Base-by-base conservation (phyloP, 1,140 invertebrate species). In the Temnothorax longispinosus region DNA sequence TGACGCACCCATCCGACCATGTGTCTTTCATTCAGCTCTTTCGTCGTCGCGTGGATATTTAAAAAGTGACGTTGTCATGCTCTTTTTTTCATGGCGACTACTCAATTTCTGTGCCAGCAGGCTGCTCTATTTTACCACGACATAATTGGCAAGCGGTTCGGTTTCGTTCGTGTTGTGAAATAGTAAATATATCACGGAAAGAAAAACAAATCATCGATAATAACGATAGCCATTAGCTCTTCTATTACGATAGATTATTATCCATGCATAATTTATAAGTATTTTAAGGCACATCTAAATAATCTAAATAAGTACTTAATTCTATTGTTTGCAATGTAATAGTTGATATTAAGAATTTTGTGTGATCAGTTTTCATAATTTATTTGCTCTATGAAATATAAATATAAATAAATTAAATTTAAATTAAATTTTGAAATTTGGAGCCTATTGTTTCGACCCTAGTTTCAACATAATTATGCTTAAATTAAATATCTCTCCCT, bases 1-100 rank as follows among this genome's bases (percentile, higher is more conserved):
- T 44, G 75, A 32, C 15, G 18, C 15, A 44, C 3, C 0, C 15
- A 11, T 7, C 15, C n/a, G 6, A 76, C 35, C 56, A 32, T 62
- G 32, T 64, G 10, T 77, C 18, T 77, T 77, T 44, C 38, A 76
- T 76, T 64, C 41, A 77, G 21, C 1, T 47, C 15, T 18, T 77
- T 77, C 21, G 3, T 58, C n/a, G n/a, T 44, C 54, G 10, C 5
- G 6, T 47, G 32, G 8, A 77, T 77, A 77, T 77, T 62, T 77
- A 7, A 77, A 27, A 77, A 47, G 10, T 2, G 6, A 32, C 10
- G 4, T 44, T 38, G 5, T 44, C 38, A 27, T 44, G 35, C 8
- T n/a, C 8, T 75, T 74, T 74, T 38, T 32, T 44, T 35, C 18
- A 1, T 38, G 1, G 11, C 10, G 56, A 47, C 27, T 62, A 15